Base-by-base conservation (phyloP, 1,140 invertebrate species). In the Pseudoatta argentina region DNA sequence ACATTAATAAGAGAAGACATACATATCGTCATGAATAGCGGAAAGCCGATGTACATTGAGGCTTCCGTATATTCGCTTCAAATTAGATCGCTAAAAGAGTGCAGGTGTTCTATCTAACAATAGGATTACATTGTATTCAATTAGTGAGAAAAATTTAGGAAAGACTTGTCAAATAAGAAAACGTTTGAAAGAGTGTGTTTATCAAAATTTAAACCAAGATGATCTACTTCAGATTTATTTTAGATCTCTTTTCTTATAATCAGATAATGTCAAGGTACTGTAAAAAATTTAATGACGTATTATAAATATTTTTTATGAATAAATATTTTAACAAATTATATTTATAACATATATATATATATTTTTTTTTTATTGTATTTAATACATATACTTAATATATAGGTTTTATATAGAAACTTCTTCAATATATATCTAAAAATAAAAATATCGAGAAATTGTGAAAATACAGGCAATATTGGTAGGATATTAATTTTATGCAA, bases 1-100 rank as follows among this genome's bases (percentile, higher is more conserved):
- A 89, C 21, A 91, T 91, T 51, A 87, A 88, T 18, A 89, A 91
- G 53, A 88, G 83, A 63, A 88, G 44, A 67, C 71, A 57, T 78
- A 87, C 16, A 69, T 87, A 16, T 87, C 85, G 7, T 69, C 73
- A 1, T 88, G 87, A 83, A 87, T 87, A 57, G 57, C 85, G 57
- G 78, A 87, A 63, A 90, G 85, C 34, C 67, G 87, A 73, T 51
- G n/a, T 83, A 73, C 18, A 21, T 51, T 12, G 55, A 12, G 27
- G 24, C 18, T 61, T 53, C 34, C 18, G 53, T 63, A 8, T 27
- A 24, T 44, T 81, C 39, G 6, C 30, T 16, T 57, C 21, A 30
- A 57, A 24, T 27, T 5, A n/a, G 14, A 1, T 48, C 18, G 61
- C 14, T 51, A 78, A 51, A 67, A 78, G 53, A 78, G 53, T 34